Percentiles rank a stretch among this genome's conserved stretches.
Conservation (phyloP, 2,113 vertebrate genomes). For the Carassius gibelio region DNA sequence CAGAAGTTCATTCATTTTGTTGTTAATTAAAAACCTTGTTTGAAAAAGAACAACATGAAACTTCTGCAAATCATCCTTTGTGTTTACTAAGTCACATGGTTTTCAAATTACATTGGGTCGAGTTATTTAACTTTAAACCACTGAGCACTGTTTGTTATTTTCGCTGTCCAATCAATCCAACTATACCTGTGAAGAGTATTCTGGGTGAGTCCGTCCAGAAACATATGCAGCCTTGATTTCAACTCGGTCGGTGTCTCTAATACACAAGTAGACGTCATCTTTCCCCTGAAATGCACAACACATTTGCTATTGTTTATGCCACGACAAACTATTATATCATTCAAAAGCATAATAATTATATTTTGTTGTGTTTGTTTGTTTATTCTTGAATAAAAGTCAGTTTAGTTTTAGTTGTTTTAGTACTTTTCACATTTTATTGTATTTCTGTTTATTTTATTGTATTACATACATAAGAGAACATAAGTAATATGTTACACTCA, state of each 20-base stretch:
- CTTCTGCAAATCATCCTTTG: background rate
- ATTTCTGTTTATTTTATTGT: background rate
- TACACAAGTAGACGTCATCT: conserved; percentile 85
- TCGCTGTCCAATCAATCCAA: background rate
- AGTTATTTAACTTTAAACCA: background rate
- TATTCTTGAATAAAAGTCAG: background rate
- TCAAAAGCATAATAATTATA: background rate
- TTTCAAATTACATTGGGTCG: background rate
- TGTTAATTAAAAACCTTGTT: background rate
- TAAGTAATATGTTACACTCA: background rate
- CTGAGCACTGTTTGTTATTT: background rate
- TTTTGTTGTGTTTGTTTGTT: background rate
- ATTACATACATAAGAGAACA: background rate
- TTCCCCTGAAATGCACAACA: conserved; percentile 73
- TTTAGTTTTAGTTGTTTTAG: background rate
- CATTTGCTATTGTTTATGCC: background rate
- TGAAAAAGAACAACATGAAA: background rate
- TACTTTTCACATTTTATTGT: background rate
- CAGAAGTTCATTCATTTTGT: background rate
- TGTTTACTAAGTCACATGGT: no score
- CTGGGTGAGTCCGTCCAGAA: conserved; percentile 74
- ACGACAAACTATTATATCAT: background rate
- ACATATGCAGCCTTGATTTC: conserved; percentile 71
- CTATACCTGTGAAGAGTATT: conserved; percentile 74
- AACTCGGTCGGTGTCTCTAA: conserved; percentile 65